These are phyloP conservation scores for Radopholus similis DNA, from an alignment of 1,140 invertebrate species.

Conservation along the genomic window DNA sequence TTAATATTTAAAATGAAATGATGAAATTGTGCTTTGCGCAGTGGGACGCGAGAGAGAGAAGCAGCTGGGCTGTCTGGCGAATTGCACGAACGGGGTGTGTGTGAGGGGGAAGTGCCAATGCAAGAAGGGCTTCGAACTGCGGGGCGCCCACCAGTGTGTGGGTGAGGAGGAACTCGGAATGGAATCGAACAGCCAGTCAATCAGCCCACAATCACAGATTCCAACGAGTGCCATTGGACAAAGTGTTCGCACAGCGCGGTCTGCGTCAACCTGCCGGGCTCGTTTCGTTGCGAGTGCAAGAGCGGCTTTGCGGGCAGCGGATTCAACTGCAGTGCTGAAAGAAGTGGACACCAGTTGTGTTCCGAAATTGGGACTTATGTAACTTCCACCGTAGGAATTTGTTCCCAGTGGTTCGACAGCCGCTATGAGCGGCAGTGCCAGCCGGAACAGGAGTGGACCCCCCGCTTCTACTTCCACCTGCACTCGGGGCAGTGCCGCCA, in stretches of 20 bases:
- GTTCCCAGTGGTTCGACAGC: conserved; percentile 34
- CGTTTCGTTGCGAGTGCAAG: conserved; percentile 38
- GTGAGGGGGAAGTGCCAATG: conserved; percentile 29
- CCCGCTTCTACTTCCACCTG: conserved; percentile 33
- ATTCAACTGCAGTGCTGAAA: conserved; percentile 38
- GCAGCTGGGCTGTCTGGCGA: background rate
- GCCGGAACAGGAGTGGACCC: conserved; percentile 13
- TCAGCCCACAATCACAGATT: conserved; percentile 15
- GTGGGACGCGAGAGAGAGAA: conserved; percentile 4
- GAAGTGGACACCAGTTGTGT: conserved; percentile 19
- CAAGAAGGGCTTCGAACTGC: conserved; percentile 27
- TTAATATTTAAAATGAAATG: conserved; percentile 14
- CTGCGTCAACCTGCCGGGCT: conserved; percentile 31
- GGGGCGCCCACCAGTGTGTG: conserved; percentile 11
- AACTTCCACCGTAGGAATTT: conserved; percentile 25
- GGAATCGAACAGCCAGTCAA: too few relatives aligned
- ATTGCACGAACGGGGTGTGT: conserved; percentile 23
- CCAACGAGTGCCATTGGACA: conserved; percentile 38
- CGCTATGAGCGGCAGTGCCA: conserved; percentile 36
- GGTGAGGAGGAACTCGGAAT: too few relatives aligned
- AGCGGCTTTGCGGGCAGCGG: conserved; percentile 39
- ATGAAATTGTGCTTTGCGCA: too few relatives aligned
- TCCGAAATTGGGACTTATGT: background rate
- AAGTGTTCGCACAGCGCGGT: conserved; percentile 26
- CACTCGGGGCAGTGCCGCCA: conserved; percentile 25